Evolutionary conservation across 2,888 invertebrate species (phyloP), one percentile per base, ranked within the genome.

Genomic region (Torymus texanus): DNA sequence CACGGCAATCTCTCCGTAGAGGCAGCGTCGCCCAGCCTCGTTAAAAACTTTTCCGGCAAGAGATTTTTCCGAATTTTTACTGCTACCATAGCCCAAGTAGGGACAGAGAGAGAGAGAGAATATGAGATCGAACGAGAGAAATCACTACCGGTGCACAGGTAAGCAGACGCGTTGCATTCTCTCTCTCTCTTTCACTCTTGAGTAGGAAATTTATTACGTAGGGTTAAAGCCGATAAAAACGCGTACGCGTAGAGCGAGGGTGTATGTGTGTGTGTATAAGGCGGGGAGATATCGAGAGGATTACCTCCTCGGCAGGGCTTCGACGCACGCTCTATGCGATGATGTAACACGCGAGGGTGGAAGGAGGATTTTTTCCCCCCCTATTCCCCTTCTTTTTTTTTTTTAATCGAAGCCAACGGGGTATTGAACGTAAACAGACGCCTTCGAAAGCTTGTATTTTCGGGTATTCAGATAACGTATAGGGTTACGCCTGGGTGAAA

Each of bases 21-120:
- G 18, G 58, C 63, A 8, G 24, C 24, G 53, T 41, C 59, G 11
- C 13, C 18, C 50, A 56, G 76, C 62, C 80, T 80, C 80, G 80
- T 80, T 80, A 80, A 80, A 80, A 80, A 80, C 67, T 80, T 80
- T 76, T 53, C 75, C 67, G 76, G 71, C 72, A 67, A 75, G 73
- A 73, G 78, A 74, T 79, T 80, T 76, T 76, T 70, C 75, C 67
- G 53, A 80, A 80, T 76, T 80, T 76, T 75, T 75, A 73, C 74
- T 62, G 62, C 65, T 12, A 18, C 29, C 8, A 16, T 16, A 41
- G 61, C n/a, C n/a, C n/a, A 66, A 4, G 58, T 50, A 53, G 18
- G n/a, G n/a, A n/a, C n/a, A n/a, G n/a, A n/a, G n/a, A n/a, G n/a
- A n/a, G n/a, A n/a, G n/a, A n/a, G n/a, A n/a, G n/a, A n/a, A n/a